Percentiles rank a stretch among this genome's conserved stretches.
Evolutionary conservation across 2,888 invertebrate genomes (phyloP).

Genomic region (Eristalinus sepulchralis): DNA sequence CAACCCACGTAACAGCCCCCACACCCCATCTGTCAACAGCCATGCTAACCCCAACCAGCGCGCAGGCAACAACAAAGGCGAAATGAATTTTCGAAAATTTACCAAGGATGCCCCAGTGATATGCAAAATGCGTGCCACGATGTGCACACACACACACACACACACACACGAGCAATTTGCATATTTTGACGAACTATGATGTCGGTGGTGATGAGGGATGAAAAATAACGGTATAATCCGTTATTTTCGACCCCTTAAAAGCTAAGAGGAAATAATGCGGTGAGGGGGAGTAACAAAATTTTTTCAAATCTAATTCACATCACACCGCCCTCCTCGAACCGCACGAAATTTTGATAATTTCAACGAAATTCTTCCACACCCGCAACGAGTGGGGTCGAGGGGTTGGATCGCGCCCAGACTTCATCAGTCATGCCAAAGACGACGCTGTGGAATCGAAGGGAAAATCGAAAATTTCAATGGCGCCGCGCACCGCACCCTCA

Average conservation of each 20-base stretch:
- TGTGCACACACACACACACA: conserved; percentile 9
- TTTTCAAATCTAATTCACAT: conserved; percentile 37
- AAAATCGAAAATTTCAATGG: conserved; percentile 15
- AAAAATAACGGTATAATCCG: conserved; percentile 17
- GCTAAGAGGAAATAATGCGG: background rate
- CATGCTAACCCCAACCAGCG: background rate
- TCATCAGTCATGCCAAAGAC: conserved; percentile 5
- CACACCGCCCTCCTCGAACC: background rate
- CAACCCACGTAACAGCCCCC: background rate
- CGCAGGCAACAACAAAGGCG: conserved; percentile 31
- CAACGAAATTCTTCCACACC: conserved; percentile 46
- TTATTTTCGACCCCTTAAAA: conserved; percentile 20
- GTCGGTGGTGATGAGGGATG: conserved; percentile 36
- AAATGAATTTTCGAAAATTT: conserved; percentile 43
- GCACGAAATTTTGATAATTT: conserved; percentile 53
- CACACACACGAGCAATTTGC: background rate
- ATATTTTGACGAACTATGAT: conserved; percentile 27
- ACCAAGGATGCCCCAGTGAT: conserved; percentile 15
- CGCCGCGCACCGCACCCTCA: no score
- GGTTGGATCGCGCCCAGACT: background rate
- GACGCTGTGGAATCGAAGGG: conserved; percentile 15
- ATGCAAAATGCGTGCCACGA: conserved; percentile 35
- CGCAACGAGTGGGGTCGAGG: background rate
- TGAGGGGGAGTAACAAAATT: background rate
- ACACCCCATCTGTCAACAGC: conserved; percentile 2